A percentile compares a stretch with the other conserved stretches of the same genome.
These are phyloP conservation scores for Diaprepes abbreviatus DNA, from an alignment of 2,888 invertebrate genomes.

Conservation along the genomic window DNA sequence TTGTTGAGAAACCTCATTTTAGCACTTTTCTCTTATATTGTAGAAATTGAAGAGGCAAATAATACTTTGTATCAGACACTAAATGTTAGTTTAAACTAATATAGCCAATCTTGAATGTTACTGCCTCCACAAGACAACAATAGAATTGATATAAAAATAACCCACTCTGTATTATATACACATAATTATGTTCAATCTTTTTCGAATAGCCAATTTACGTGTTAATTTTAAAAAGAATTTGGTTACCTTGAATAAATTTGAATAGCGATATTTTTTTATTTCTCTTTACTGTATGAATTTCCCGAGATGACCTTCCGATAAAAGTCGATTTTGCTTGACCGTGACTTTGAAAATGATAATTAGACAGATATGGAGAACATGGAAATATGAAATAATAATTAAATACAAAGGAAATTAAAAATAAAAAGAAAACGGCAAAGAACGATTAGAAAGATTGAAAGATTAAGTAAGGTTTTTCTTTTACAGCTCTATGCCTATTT, in stretches of 20 bases:
- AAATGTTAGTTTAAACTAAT: too few species aligned
- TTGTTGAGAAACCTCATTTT: too few species aligned
- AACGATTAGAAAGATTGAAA: background rate
- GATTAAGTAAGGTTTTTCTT: too few species aligned
- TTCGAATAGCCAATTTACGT: background rate
- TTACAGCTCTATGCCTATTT: too few species aligned
- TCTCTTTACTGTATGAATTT: constrained; percentile 1
- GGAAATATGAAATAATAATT: background rate
- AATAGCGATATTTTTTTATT: constrained; percentile 5
- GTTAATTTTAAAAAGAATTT: background rate
- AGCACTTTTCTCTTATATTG: too few species aligned
- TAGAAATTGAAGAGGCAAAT: too few species aligned
- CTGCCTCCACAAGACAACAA: too few species aligned
- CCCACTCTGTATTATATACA: too few species aligned
- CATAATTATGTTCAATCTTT: too few species aligned
- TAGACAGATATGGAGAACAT: constrained; percentile 9
- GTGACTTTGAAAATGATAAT: constrained; percentile 34
- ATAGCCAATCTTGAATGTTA: too few species aligned
- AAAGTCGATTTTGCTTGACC: constrained; percentile 22
- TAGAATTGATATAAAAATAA: too few species aligned
- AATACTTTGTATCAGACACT: too few species aligned
- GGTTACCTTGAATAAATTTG: constrained; percentile 8
- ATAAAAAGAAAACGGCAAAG: background rate
- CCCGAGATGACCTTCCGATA: constrained; percentile 29
- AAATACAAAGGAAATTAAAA: constrained; percentile 6